Percentiles rank a stretch among this genome's conserved stretches.
phyloP scores from a whole-genome alignment of 2,888 invertebrate genomes.

The Tipula confusa region DNA sequence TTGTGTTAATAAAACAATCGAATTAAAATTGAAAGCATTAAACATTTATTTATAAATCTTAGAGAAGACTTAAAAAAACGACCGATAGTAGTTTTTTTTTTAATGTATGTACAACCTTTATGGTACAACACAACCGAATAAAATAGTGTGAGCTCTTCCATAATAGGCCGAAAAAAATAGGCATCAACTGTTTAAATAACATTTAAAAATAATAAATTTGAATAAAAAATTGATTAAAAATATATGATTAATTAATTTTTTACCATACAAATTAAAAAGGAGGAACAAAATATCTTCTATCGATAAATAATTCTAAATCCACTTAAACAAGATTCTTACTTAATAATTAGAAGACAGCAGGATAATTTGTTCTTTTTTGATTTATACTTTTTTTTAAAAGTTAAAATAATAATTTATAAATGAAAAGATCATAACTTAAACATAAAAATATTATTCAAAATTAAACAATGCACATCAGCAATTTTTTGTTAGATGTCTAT shows the following conservation, averaged over 20 bases:
- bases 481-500: neutral
- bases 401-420: neutral
- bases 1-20: neutral
- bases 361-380: conserved; percentile 37
- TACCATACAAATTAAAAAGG: neutral
- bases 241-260: conserved; percentile 25
- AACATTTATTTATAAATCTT: neutral
- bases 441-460: neutral
- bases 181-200: conserved; percentile 34
- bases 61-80: neutral
- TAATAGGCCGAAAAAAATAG: conserved; percentile 37
- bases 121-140: neutral
- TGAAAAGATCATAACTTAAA: conserved; percentile 13
- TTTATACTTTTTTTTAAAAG: neutral
- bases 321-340: neutral
- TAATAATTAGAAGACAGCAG: conserved; percentile 27
- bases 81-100: neutral
- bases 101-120: too few species aligned
- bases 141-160: neutral
- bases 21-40: conserved; percentile 14
- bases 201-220: conserved; percentile 27
- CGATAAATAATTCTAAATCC: neutral
- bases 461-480: neutral
- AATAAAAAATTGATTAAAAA: neutral
- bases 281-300: conserved; percentile 34